Conservation (phyloP, 2,888 invertebrate species). For the Drosophila mimica region DNA sequence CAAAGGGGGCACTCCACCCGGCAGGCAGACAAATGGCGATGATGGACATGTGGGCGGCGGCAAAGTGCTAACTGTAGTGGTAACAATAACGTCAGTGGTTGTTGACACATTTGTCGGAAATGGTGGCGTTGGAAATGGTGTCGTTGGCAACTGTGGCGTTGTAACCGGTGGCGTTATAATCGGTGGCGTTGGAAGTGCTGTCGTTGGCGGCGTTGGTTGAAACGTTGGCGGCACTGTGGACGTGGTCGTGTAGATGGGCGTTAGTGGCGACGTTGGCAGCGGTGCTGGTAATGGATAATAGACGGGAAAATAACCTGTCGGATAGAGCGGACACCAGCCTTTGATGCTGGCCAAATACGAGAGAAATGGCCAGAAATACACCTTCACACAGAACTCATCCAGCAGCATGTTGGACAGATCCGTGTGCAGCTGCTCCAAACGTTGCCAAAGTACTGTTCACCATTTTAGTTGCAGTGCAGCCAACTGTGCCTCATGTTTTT, state of each 20-base stretch:
- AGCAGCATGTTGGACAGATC: slow-evolving; percentile 65
- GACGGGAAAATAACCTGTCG: slow-evolving; percentile 77
- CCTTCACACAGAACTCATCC: slow-evolving; percentile 82
- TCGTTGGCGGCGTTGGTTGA: slow-evolving; percentile 46
- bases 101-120: slow-evolving; percentile 20
- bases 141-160: background rate
- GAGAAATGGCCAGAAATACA: slow-evolving; percentile 84
- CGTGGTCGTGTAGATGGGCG: slow-evolving; percentile 53
- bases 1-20: slow-evolving; percentile 78
- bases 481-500: slow-evolving; percentile 44
- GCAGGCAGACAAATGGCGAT: slow-evolving; percentile 78
- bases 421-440: slow-evolving; percentile 37
- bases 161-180: slow-evolving; percentile 3
- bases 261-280: slow-evolving; percentile 59
- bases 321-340: slow-evolving; percentile 81
- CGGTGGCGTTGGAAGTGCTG: slow-evolving; percentile 4
- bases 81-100: slow-evolving; percentile 30
- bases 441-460: slow-evolving; percentile 50
- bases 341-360: slow-evolving; percentile 84
- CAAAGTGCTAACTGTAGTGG: slow-evolving; percentile 32
- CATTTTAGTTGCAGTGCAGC: slow-evolving; percentile 32
- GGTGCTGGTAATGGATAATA: slow-evolving; percentile 76
- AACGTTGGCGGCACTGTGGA: slow-evolving; percentile 61
- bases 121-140: slow-evolving; percentile 27
- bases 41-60: slow-evolving; percentile 67